These are phyloP conservation scores for Channa argus DNA, from an alignment of 2,113 vertebrate genomes.

Conservation along the genomic window DNA sequence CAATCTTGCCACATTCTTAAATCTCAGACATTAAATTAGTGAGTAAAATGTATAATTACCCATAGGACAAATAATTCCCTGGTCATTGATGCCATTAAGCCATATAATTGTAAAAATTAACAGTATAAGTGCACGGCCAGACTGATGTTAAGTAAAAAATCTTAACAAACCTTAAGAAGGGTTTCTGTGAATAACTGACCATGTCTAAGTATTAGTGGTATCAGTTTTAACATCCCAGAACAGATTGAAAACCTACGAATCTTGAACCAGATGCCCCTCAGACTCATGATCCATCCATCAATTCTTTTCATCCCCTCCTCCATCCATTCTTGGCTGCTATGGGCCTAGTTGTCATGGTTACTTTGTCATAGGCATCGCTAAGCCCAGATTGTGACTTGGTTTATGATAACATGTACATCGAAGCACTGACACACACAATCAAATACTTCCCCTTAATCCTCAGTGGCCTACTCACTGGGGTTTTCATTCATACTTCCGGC, in stretches of 20 bases:
- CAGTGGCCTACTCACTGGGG: background rate
- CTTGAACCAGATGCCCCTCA: constrained; percentile 38
- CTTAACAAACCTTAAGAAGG: background rate
- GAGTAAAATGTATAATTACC: background rate
- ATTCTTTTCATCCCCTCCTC: constrained; percentile 53
- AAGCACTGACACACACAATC: background rate
- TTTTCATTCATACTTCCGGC: constrained; percentile 56
- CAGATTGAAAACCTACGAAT: constrained; percentile 22
- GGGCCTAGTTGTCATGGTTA: constrained; percentile 76
- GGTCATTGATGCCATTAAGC: too few species aligned
- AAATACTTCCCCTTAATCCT: constrained; percentile 5
- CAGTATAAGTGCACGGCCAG: background rate
- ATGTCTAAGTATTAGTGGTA: constrained; percentile 1
- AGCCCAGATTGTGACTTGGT: constrained; percentile 49
- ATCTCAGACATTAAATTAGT: background rate
- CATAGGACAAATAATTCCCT: background rate
- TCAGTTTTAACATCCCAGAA: constrained; percentile 5
- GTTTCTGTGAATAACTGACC: background rate
- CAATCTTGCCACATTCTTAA: too few species aligned
- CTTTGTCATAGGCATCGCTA: constrained; percentile 57
- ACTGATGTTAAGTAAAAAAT: constrained; percentile 1
- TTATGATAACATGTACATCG: constrained; percentile 19
- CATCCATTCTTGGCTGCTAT: constrained; percentile 69
- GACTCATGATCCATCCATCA: constrained; percentile 40
- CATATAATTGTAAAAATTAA: too few species aligned